Base-by-base conservation (phyloP, 2,888 invertebrate species). In the Epinotia bilunana region DNA sequence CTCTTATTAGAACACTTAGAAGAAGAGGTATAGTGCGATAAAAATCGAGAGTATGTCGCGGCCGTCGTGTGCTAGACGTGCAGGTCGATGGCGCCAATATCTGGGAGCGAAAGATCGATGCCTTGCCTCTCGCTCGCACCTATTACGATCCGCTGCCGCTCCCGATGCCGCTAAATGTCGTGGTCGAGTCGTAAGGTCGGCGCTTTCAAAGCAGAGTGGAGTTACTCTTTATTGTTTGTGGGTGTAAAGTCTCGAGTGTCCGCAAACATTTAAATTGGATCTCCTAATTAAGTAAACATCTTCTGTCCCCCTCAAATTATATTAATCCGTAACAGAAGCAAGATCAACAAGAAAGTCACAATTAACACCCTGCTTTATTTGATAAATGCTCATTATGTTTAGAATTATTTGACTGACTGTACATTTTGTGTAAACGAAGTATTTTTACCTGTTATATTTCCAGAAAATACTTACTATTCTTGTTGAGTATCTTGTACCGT, bases 321-420 rank as follows among this genome's bases (percentile, higher is more conserved):
- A 68, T 68, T 62, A 68, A 68, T 68, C 62, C 68, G 49, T 23
- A 68, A 46, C 43, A 57, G 58, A 72, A 63, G 46, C 46, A 11
- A 57, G 65, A 62, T 62, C 62, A 68, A 68, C 73, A 68, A 61
- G 57, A 62, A 58, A 58, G 64, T 57, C 64, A 49, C 28, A 73
- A 73, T 68, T 68, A 68, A 73, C 73, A 55, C 62, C 73, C n/a
- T 33, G 62, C 68, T 68, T 73, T 73, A 57, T 73, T 73, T 62
- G 68, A 73, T 68, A 61, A 67, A 73, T 68, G 55, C 53, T 73
- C 55, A 60, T 68, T 73, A 63, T 39, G 43, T 43, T 58, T 20
- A 20, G 68, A 68, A 58, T 68, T 58, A 53, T 23, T 23, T 23
- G n/a, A 0, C 20, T 71, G 49, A 49, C 33, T 18, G 13, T 53